These are phyloP conservation scores for Meliscaeva auricollis DNA, from an alignment of 2,888 invertebrate genomes.

Conservation along the genomic window DNA sequence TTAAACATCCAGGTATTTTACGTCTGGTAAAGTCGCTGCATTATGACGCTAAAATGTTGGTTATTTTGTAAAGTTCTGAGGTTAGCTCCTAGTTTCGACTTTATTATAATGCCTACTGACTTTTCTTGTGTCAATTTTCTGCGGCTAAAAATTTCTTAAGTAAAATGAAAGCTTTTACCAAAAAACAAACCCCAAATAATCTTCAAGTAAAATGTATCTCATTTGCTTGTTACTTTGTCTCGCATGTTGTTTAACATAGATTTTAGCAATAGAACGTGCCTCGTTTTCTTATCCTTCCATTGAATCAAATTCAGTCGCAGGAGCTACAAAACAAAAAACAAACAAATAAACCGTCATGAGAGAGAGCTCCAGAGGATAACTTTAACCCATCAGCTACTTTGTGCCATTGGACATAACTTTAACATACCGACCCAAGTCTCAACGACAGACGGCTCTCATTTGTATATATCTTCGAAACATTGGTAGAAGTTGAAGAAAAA, in stretches of 20 bases:
- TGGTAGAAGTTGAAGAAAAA: conserved; percentile 69
- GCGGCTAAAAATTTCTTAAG: no score
- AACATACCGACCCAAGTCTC: background rate
- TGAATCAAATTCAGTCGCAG: conserved; percentile 45
- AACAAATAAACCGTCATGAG: conserved; percentile 55
- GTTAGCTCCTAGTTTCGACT: no score
- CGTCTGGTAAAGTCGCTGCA: no score
- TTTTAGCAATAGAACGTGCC: conserved; percentile 60
- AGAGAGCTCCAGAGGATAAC: conserved; percentile 23
- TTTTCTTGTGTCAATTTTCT: no score
- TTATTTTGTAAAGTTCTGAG: no score
- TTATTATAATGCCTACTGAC: no score
- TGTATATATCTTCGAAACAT: conserved; percentile 53
- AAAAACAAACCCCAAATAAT: background rate
- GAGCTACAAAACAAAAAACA: conserved; percentile 22
- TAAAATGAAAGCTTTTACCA: background rate
- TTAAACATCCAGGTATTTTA: no score
- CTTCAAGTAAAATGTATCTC: conserved; percentile 31
- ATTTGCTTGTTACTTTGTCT: conserved; percentile 55
- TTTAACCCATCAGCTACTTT: background rate
- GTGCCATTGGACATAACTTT: background rate
- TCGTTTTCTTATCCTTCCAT: conserved; percentile 55
- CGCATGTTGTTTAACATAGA: conserved; percentile 51
- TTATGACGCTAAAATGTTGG: no score
- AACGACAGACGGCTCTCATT: conserved; percentile 54